These are phyloP conservation scores for Callocephalon fimbriatum DNA, from an alignment of 2,113 vertebrate genomes.

Conservation along the genomic window DNA sequence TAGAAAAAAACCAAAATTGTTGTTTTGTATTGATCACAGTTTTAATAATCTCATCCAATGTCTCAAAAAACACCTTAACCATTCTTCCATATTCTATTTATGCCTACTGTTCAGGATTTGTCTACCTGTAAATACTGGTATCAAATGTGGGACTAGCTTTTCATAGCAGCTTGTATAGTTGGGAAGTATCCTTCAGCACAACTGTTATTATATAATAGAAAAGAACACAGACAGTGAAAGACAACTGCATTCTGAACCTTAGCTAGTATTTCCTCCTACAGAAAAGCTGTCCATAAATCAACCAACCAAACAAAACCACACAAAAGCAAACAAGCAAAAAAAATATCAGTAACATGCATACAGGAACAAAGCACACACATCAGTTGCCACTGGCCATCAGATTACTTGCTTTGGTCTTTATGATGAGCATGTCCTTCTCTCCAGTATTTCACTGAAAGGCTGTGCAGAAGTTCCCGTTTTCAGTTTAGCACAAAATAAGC, in stretches of 20 bases:
- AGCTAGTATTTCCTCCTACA: background rate
- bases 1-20: rapidly evolving
- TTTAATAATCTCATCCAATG: background rate
- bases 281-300: background rate
- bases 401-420: background rate
- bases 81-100: background rate
- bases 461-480: background rate
- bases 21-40: background rate
- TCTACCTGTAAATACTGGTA: background rate
- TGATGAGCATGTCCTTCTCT: background rate
- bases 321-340: background rate
- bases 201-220: background rate
- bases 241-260: background rate
- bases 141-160: background rate
- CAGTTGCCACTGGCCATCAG: background rate
- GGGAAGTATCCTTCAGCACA: background rate
- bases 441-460: background rate
- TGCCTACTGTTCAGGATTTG: background rate
- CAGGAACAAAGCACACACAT: background rate
- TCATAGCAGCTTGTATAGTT: background rate
- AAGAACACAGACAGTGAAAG: background rate
- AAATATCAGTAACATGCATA: rapidly evolving
- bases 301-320: background rate
- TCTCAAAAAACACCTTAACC: background rate
- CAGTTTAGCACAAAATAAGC: background rate